A percentile compares a stretch with the other conserved stretches of the same genome.
phyloP scores from a whole-genome alignment of 2,113 vertebrate genomes.

The Triplophysa dalaica region DNA sequence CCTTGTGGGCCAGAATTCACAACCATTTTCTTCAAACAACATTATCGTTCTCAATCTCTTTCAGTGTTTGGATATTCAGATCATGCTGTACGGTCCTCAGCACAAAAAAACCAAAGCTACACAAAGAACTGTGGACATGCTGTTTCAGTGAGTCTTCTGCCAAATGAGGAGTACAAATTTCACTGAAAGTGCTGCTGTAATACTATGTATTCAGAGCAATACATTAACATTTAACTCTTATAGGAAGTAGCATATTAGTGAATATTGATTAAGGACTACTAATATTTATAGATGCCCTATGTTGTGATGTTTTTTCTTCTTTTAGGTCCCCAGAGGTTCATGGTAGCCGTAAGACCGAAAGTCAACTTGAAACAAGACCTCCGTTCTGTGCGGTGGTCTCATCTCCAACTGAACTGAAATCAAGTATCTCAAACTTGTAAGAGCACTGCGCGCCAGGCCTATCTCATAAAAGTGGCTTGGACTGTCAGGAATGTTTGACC shows the following conservation, averaged over 20 bases:
- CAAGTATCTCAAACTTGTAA: conserved; percentile 43
- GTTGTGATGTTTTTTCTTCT: conserved; percentile 13
- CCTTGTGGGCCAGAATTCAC: not conserved
- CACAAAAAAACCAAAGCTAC: conserved; percentile 71
- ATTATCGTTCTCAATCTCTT: conserved; percentile 1
- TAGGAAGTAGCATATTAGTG: not conserved
- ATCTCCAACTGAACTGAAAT: conserved; percentile 49
- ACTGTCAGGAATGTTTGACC: not conserved
- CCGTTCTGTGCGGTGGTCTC: conserved; percentile 41
- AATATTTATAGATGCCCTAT: conserved; percentile 2
- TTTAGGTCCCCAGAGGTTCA: conserved; percentile 64
- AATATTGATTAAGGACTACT: not conserved
- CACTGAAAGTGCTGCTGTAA: not conserved
- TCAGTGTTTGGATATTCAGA: conserved; percentile 75
- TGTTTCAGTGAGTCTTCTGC: conserved; percentile 69
- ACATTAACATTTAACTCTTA: not conserved
- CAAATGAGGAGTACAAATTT: not conserved
- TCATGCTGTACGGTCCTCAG: conserved; percentile 65
- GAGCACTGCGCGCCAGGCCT: not conserved
- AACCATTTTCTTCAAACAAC: not conserved
- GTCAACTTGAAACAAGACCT: conserved; percentile 56
- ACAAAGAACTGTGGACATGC: conserved; percentile 68
- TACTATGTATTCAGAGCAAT: not conserved
- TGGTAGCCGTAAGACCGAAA: conserved; percentile 48
- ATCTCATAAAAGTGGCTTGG: not conserved